A percentile compares a stretch with the other conserved stretches of the same genome.
Evolutionary conservation across 1,140 invertebrate species (phyloP).

Genomic region (Drosophila sp.): DNA sequence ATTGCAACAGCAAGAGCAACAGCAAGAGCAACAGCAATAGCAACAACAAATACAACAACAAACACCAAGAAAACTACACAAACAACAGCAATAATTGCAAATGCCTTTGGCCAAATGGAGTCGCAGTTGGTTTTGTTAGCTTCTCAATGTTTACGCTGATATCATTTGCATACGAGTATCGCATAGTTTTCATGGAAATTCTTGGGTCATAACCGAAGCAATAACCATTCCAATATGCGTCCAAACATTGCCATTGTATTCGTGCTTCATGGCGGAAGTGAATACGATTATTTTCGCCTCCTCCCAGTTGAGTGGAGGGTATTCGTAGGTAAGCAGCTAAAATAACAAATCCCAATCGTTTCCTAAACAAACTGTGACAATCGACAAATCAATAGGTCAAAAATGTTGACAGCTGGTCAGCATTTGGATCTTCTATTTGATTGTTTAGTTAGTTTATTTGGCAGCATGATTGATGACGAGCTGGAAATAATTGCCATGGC

Average conservation of each 20-base stretch:
- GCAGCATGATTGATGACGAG: slow-evolving; percentile 40
- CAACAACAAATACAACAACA: slow-evolving; percentile 13
- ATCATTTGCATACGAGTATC: slow-evolving; percentile 56
- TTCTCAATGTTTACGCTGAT: slow-evolving; percentile 39
- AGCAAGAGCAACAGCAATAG: slow-evolving; percentile 33
- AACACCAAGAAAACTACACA: too few relatives aligned
- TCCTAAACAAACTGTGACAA: slow-evolving; percentile 52
- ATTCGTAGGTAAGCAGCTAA: slow-evolving; percentile 26
- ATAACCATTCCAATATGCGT: slow-evolving; percentile 30
- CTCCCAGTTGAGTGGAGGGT: neutral
- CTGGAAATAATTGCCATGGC: slow-evolving; percentile 43
- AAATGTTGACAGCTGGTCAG: slow-evolving; percentile 41
- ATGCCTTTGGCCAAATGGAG: slow-evolving; percentile 47
- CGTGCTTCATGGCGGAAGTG: slow-evolving; percentile 29
- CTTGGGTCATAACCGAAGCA: slow-evolving; percentile 35
- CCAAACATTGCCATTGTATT: slow-evolving; percentile 2
- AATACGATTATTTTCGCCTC: neutral
- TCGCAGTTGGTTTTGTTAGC: slow-evolving; percentile 43
- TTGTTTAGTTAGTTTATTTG: slow-evolving; percentile 28
- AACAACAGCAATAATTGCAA: slow-evolving; percentile 32
- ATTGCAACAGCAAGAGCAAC: slow-evolving; percentile 50
- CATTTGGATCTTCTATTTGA: slow-evolving; percentile 24
- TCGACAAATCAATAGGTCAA: slow-evolving; percentile 22
- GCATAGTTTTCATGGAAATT: slow-evolving; percentile 53
- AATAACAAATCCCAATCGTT: slow-evolving; percentile 29